Evolutionary conservation across 1,140 invertebrate species (phyloP).

Genomic region (Myzus persicae): DNA sequence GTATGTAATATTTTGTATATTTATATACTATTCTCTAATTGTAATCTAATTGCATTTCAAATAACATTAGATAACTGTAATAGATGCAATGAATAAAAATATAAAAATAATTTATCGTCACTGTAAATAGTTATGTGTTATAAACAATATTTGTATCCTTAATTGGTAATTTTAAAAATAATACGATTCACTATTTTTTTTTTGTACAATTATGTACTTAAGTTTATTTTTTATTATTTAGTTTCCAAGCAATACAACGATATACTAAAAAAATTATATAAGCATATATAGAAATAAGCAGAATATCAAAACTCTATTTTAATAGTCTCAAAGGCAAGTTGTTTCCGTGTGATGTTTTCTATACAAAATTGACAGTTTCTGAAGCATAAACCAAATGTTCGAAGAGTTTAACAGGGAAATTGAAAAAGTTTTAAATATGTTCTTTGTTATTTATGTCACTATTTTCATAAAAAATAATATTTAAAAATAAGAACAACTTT

Average conservation of each 20-base stretch:
- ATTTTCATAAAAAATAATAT: constrained; percentile 19
- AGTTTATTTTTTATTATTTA: not conserved
- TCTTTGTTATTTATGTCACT: not conserved
- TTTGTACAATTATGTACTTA: too few species aligned
- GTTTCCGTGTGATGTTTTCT: not conserved
- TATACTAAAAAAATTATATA: not conserved
- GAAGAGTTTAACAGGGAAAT: constrained; percentile 34
- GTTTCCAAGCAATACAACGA: not conserved
- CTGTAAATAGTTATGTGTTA: not conserved
- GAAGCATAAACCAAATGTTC: not conserved
- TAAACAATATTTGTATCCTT: not conserved
- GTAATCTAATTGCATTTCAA: too few species aligned
- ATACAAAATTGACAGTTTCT: not conserved
- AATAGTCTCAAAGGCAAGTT: not conserved
- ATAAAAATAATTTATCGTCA: not conserved
- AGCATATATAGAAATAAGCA: not conserved
- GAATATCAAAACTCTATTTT: not conserved
- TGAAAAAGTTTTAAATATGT: constrained; percentile 34
- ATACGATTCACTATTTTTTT: too few species aligned
- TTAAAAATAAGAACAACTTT: not conserved
- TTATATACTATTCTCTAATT: too few species aligned
- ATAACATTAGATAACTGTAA: too few species aligned
- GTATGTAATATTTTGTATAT: too few species aligned
- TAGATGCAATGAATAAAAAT: not conserved
- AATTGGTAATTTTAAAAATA: too few species aligned